phyloP scores from a whole-genome alignment of 92 coral and sea anemone genomes.

The Anthopleura xanthogrammica region DNA sequence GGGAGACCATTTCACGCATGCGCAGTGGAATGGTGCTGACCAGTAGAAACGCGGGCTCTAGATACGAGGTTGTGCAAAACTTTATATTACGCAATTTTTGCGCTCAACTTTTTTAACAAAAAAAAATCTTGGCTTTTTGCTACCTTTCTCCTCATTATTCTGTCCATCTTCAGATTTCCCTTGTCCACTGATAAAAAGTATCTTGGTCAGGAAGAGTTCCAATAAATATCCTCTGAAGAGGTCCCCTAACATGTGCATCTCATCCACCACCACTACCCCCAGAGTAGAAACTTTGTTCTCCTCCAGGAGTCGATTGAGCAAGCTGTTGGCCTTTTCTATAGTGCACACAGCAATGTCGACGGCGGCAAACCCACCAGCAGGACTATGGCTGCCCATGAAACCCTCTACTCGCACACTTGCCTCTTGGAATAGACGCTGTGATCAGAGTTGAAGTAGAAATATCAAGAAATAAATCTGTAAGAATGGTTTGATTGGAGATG shows the following conservation, averaged over 20 bases:
- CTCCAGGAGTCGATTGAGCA: conserved; percentile 89
- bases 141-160: neutral
- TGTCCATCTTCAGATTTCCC: conserved; percentile 15
- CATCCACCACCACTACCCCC: conserved; percentile 92
- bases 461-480: too few relatives aligned
- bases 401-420: conserved; percentile 96
- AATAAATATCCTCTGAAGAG: conserved; percentile 85
- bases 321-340: conserved; percentile 96
- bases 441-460: neutral
- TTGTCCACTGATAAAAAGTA: conserved; percentile 67
- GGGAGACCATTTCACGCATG: neutral
- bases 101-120: neutral
- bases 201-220: conserved; percentile 94
- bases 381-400: conserved; percentile 95
- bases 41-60: too few relatives aligned
- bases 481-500: too few relatives aligned
- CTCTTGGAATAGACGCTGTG: conserved; percentile 88
- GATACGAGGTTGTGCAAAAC: too few relatives aligned
- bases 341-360: conserved; percentile 97
- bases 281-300: conserved; percentile 74
- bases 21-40: neutral
- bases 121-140: neutral
- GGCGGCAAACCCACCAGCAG: conserved; percentile 81
- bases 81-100: neutral
- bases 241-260: conserved; percentile 96